Percentiles rank a stretch among this genome's conserved stretches.
These are phyloP conservation scores for Neostethus bicornis DNA, from an alignment of 2,797 vertebrate species.

Conservation along the genomic window DNA sequence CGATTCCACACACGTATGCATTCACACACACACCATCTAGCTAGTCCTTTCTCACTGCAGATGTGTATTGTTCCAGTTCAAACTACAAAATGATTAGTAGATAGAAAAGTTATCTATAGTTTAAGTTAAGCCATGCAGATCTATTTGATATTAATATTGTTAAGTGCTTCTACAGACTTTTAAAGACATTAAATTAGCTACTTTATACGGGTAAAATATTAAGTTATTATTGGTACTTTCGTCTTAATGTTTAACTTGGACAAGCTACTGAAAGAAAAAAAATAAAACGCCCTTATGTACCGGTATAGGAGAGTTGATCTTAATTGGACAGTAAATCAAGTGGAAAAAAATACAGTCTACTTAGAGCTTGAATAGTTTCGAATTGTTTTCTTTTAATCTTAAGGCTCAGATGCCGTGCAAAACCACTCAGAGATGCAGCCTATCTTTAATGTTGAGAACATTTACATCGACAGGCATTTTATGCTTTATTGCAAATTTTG, in stretches of 20 bases:
- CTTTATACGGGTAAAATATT: not conserved
- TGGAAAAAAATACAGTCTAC: too few species aligned
- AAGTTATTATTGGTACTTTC: not conserved
- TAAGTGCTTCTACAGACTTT: not conserved
- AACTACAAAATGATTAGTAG: slow-evolving; percentile 79
- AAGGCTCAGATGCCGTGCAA: not conserved
- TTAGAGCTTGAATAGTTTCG: too few species aligned
- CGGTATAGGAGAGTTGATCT: too few species aligned
- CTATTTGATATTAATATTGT: too few species aligned
- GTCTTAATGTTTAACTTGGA: too few species aligned
- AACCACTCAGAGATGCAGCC: not conserved
- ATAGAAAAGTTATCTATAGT: slow-evolving; percentile 66
- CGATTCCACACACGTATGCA: slow-evolving; percentile 61
- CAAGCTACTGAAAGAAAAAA: too few species aligned
- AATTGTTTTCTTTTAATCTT: not conserved
- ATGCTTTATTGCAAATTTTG: not conserved
- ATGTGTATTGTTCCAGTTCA: slow-evolving; percentile 78
- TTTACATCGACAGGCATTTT: not conserved
- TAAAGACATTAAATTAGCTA: not conserved
- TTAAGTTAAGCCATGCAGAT: too few species aligned
- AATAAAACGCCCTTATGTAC: too few species aligned
- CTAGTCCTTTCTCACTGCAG: slow-evolving; percentile 52
- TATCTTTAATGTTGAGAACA: not conserved
- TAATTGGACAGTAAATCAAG: too few species aligned
- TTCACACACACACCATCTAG: slow-evolving; percentile 30